Base-by-base conservation (phyloP, 2,797 vertebrate species). In the Oophaga sylvatica region DNA sequence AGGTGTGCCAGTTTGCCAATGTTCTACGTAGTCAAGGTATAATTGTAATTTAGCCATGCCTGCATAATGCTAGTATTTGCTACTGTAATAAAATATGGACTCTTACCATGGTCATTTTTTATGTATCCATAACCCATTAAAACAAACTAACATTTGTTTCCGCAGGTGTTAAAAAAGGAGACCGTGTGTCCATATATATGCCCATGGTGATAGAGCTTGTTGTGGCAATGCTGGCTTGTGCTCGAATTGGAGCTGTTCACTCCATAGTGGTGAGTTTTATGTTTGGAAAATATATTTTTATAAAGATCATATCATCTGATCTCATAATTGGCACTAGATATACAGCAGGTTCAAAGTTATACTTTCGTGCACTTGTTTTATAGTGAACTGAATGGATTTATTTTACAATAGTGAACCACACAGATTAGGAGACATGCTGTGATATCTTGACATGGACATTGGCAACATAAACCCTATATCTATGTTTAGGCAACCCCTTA, bases 201-300 rank as follows among this genome's bases (percentile, higher is more conserved):
- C 98, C 98, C 1, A 99, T 99, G 98, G 97, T 99, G 89, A 93
- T 97, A 71, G 98, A 99, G 91, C 94, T 99, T 83, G 97, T 99
- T 80, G 92, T 99, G 0, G 97, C 98, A 90, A 99, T 99, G 98
- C 92, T 99, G 8, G 97, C 97, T 5, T 99, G 98, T 35, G 96
- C 94, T 81, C 97, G 98, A 83, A 96, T 99, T 70, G 98, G 98
- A 85, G 98, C 97, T 0, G 92, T 98, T 73, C 98, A 99, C 93
- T 99, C 97, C 70, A 95, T 99, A 81, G 98, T 99, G 96, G 98
- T 99, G 94, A 93, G 97, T 93, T 8, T 56, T 12, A 22, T 20
- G 41, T 13, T 75, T 77, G 48, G 12, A 22, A 22, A 15, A 12
- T 48, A 16, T 41, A 15, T 53, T 76, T 41, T 76, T 53, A 12